Evolutionary conservation across 2,888 invertebrate species (phyloP).

Genomic region (Caenorhabditis becei): DNA sequence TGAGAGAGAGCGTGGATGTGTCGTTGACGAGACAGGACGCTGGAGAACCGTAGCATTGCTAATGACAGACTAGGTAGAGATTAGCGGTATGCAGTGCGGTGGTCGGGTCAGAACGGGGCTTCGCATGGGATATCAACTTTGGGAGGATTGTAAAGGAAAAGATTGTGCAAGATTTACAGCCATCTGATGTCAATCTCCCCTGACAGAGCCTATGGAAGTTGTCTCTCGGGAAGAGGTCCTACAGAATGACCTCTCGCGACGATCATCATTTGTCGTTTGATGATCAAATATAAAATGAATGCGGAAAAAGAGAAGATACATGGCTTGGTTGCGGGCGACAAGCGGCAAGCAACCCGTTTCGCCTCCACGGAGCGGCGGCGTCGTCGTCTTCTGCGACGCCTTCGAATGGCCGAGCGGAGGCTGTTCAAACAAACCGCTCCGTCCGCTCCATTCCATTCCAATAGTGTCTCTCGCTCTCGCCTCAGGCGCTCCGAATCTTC

Average conservation of each 20-base stretch:
- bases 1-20: not conserved
- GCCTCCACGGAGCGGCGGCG: constrained; percentile 11
- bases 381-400: constrained; percentile 32
- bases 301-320: constrained; percentile 51
- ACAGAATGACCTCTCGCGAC: constrained; percentile 38
- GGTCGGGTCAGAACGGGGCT: not conserved
- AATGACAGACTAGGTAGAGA: not conserved
- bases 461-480: constrained; percentile 16
- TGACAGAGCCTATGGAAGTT: not conserved
- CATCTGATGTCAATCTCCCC: constrained; percentile 19
- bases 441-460: constrained; percentile 33
- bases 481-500: constrained; percentile 41
- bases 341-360: constrained; percentile 47
- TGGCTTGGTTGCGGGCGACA: constrained; percentile 35
- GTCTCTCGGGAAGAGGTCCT: constrained; percentile 20
- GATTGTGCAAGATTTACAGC: not conserved
- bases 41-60: not conserved
- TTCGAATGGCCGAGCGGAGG: constrained; percentile 21
- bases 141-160: no score
- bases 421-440: constrained; percentile 55
- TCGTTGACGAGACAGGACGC: not conserved
- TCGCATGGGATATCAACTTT: no score
- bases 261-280: constrained; percentile 41
- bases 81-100: not conserved
- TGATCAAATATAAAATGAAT: constrained; percentile 57